These are phyloP conservation scores for Scaptomyza caliginosa DNA, from an alignment of 2,888 invertebrate species.

Conservation along the genomic window DNA sequence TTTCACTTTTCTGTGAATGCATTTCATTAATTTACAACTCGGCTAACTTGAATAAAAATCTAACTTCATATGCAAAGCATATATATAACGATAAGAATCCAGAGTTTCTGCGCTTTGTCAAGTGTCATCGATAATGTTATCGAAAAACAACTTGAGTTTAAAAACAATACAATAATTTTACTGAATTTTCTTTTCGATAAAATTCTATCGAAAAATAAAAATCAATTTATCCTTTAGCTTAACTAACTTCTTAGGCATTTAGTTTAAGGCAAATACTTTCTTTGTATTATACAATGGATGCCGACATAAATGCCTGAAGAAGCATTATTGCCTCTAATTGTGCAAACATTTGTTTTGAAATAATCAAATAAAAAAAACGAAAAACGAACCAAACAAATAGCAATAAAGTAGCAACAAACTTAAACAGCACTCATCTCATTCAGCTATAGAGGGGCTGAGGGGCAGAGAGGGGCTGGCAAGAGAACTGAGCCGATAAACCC, in stretches of 20 bases:
- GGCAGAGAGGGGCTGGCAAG: background rate
- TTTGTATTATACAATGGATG: conserved; percentile 7
- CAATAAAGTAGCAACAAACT: conserved; percentile 11
- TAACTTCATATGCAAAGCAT: background rate
- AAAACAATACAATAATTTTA: no score
- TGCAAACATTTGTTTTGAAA: conserved; percentile 41
- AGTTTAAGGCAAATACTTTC: no score
- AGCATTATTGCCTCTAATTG: conserved; percentile 43
- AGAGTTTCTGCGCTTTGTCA: no score
- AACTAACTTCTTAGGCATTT: background rate
- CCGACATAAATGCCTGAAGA: conserved; percentile 1
- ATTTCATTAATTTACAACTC: conserved; percentile 48
- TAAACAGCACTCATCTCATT: background rate
- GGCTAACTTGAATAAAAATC: conserved; percentile 10
- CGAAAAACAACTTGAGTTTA: no score
- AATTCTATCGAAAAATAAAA: no score
- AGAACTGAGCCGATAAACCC: conserved; percentile 49
- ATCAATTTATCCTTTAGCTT: no score
- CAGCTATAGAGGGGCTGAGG: background rate
- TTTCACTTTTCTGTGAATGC: conserved; percentile 39
- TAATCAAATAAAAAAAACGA: background rate
- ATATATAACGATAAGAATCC: no score
- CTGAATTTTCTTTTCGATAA: no score
- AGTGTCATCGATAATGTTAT: no score
- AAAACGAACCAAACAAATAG: conserved; percentile 34